Evolutionary conservation across 2,797 vertebrate species (phyloP).

Genomic region (Crax fasciolata): DNA sequence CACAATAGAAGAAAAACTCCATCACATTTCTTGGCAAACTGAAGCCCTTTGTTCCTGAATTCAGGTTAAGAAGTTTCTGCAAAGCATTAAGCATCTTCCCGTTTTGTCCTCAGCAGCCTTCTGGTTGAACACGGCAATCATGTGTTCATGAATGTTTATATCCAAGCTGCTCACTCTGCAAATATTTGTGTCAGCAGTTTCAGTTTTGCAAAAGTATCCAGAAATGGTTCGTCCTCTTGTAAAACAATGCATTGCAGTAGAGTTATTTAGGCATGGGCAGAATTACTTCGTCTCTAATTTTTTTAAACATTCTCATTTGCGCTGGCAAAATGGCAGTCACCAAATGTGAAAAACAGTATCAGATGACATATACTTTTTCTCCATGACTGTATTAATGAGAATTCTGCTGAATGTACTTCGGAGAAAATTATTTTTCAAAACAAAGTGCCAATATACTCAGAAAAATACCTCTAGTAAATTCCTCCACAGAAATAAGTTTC

Average conservation of each 20-base stretch:
- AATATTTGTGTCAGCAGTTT: not conserved
- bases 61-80: not conserved
- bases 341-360: not conserved
- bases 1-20: not conserved
- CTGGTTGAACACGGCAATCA: not conserved
- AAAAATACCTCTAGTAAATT: not conserved
- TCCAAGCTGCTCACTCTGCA: not conserved
- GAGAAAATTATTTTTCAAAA: slow-evolving; percentile 2
- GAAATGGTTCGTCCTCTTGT: not conserved
- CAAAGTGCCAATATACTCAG: not conserved
- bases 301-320: not conserved
- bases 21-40: not conserved
- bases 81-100: not conserved
- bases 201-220: not conserved
- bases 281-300: not conserved
- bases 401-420: not conserved
- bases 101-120: not conserved
- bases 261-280: not conserved
- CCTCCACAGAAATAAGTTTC: not conserved
- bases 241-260: not conserved
- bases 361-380: not conserved
- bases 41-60: slow-evolving; percentile 45
- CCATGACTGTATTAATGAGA: not conserved
- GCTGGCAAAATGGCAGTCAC: not conserved
- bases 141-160: not conserved